Evolutionary conservation across 2,113 vertebrate genomes (phyloP).

Genomic region (Barnardius zonarius): DNA sequence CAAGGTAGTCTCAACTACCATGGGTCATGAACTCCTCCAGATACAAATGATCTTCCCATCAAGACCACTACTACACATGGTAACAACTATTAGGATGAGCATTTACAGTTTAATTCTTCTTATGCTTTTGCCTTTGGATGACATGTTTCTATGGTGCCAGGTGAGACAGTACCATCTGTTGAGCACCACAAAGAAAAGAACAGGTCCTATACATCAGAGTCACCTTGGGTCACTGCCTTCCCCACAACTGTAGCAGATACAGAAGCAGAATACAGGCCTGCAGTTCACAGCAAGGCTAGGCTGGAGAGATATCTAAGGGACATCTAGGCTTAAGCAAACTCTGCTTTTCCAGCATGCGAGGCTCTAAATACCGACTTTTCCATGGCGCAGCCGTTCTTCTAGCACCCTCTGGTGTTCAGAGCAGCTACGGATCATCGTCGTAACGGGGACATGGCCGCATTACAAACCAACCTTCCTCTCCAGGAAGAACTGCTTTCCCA

Average conservation of each 20-base stretch:
- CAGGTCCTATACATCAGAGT: fast-evolving
- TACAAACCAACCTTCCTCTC: fast-evolving
- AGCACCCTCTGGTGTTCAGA: background rate
- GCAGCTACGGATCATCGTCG: fast-evolving
- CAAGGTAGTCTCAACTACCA: fast-evolving
- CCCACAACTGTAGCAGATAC: background rate
- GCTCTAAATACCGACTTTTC: background rate
- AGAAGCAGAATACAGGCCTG: fast-evolving
- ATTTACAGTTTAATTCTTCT: background rate
- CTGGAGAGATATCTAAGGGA: background rate
- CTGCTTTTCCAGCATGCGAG: fast-evolving
- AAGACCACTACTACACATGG: too few species aligned
- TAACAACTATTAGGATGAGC: background rate
- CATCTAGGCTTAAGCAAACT: background rate
- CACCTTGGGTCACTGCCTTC: fast-evolving
- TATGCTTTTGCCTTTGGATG: background rate
- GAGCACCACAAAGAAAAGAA: background rate
- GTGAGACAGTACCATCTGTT: background rate
- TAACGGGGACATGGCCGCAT: fast-evolving
- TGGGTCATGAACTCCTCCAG: fast-evolving
- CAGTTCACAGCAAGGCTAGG: background rate
- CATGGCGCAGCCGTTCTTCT: background rate
- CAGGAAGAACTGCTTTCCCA: background rate
- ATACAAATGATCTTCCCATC: background rate
- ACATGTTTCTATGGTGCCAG: background rate